Conservation (phyloP, 2,888 invertebrate genomes). For the Eucera pruinosa region DNA sequence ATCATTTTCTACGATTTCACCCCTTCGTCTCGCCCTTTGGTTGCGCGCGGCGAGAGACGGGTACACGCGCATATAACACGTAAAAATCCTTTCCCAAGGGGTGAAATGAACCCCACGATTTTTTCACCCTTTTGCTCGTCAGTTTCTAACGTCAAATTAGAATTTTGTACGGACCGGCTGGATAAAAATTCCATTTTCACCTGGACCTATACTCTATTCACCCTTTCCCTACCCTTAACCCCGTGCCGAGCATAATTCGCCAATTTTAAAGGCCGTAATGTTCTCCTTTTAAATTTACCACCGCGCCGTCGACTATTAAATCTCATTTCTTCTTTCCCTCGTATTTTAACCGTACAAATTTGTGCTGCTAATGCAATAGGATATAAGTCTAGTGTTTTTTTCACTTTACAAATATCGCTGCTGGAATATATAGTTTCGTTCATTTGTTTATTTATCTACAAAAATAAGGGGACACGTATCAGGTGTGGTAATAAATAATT, state of each 20-base stretch:
- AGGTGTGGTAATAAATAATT: no score
- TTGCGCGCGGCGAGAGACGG: conserved; percentile 54
- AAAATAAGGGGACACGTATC: no score
- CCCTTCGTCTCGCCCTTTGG: conserved; percentile 70
- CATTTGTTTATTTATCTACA: no score
- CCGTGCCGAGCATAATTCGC: neutral
- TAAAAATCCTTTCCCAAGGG: conserved; percentile 82
- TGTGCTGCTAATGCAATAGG: no score
- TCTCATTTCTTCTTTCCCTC: no score
- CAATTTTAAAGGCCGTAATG: conserved; percentile 27
- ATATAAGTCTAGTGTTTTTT: no score
- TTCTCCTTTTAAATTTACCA: neutral
- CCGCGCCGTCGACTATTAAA: no score
- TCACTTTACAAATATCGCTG: no score
- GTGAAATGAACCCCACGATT: conserved; percentile 67
- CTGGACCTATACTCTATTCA: conserved; percentile 64
- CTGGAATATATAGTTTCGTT: no score
- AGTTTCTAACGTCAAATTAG: conserved; percentile 81
- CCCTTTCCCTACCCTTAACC: conserved; percentile 33
- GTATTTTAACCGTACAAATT: no score
- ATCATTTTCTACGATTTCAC: conserved; percentile 80
- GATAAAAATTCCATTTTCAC: conserved; percentile 79
- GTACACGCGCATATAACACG: conserved; percentile 69
- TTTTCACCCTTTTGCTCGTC: conserved; percentile 67
- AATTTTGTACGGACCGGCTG: conserved; percentile 80